Percentiles rank a stretch among this genome's conserved stretches.
These are phyloP conservation scores for Branchinecta lindahli DNA, from an alignment of 1,140 invertebrate species.

Conservation along the genomic window DNA sequence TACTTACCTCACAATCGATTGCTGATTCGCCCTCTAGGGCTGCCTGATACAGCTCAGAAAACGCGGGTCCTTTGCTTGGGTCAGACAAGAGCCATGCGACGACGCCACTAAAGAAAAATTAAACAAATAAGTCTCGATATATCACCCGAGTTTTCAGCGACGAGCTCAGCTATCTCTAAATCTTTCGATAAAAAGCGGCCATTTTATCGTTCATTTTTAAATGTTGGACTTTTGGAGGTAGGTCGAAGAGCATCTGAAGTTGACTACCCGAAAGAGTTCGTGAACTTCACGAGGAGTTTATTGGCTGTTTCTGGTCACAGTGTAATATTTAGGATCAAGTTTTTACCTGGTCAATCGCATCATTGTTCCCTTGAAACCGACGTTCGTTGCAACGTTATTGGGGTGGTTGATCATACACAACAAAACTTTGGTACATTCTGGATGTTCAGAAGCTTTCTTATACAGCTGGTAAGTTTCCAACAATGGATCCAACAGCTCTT, in stretches of 20 bases:
- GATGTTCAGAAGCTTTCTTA: constrained; percentile 4
- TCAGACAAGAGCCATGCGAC: neutral
- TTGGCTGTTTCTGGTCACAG: too few relatives aligned
- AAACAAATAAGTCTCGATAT: too few relatives aligned
- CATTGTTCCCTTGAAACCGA: constrained; percentile 1
- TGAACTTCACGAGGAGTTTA: too few relatives aligned
- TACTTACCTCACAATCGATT: neutral
- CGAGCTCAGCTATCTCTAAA: too few relatives aligned
- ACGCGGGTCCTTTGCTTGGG: neutral
- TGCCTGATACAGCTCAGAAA: neutral
- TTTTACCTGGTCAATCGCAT: neutral
- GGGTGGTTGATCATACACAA: neutral
- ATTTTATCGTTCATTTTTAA: too few relatives aligned
- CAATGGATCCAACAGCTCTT: neutral
- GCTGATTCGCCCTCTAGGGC: neutral
- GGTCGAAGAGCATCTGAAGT: too few relatives aligned
- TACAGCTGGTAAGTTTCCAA: neutral
- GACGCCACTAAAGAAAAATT: neutral
- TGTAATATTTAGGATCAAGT: neutral
- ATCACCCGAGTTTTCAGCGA: too few relatives aligned
- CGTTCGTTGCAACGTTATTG: neutral
- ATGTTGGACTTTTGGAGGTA: too few relatives aligned
- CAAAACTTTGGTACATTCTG: neutral
- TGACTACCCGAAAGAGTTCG: too few relatives aligned
- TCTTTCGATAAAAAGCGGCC: too few relatives aligned